These are phyloP conservation scores for Pionites leucogaster DNA, from an alignment of 2,113 vertebrate genomes.

Conservation along the genomic window DNA sequence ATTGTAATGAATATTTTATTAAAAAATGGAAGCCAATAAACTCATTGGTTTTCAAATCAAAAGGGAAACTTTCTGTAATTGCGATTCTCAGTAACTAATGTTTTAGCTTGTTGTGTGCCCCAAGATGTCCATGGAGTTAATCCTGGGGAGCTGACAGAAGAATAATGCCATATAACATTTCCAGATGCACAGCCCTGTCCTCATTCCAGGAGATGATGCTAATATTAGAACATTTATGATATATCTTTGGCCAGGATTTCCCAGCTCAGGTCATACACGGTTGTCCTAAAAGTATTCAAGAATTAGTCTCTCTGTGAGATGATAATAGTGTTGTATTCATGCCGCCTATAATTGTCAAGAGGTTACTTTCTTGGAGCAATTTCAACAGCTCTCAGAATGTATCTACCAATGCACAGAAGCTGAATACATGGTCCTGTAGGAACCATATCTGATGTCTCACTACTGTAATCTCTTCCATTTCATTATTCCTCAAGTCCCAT, in stretches of 20 bases:
- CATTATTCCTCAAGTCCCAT: not conserved
- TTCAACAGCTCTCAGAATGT: not conserved
- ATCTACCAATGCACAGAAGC: not conserved
- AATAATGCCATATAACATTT: not conserved
- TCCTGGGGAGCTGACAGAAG: not conserved
- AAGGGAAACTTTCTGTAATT: not conserved
- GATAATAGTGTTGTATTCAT: rapidly evolving
- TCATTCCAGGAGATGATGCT: not conserved
- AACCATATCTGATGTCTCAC: not conserved
- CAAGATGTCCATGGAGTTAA: not conserved
- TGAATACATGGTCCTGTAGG: not conserved
- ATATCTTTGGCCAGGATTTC: not conserved
- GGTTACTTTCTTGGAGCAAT: not conserved
- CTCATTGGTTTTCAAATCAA: not conserved
- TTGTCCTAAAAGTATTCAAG: not conserved
- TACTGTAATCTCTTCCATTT: not conserved
- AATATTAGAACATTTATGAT: slow-evolving; percentile 31
- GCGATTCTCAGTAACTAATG: not conserved
- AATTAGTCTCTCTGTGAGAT: not conserved
- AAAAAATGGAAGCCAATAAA: not conserved
- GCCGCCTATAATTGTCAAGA: not conserved
- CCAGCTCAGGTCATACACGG: not conserved
- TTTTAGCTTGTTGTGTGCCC: not conserved
- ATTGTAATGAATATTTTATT: not conserved
- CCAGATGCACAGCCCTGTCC: slow-evolving; percentile 23